phyloP scores from a whole-genome alignment of 30 jellyfish, hydroid and myxozoan species.

The Rhopilema esculentum region DNA sequence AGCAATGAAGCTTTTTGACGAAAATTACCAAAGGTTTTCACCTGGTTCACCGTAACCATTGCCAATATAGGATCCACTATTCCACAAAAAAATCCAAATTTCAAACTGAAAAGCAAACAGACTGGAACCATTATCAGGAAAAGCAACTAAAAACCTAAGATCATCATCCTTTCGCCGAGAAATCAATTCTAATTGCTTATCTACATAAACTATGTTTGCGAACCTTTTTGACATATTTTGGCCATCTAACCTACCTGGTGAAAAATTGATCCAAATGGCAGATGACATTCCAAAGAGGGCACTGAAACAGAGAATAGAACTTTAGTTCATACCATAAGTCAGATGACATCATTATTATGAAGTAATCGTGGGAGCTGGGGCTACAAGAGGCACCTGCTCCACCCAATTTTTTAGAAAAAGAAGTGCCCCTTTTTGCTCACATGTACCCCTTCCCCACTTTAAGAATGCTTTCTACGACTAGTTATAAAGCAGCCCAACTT shows the following conservation, averaged over 20 bases:
- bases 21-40: slow-evolving; percentile 63
- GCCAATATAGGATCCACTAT: slow-evolving; percentile 4
- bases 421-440: no score
- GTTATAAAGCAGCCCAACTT: no score
- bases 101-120: slow-evolving; percentile 42
- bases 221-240: neutral
- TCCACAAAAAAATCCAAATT: slow-evolving; percentile 45
- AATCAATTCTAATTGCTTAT: neutral
- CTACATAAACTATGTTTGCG: neutral
- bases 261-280: slow-evolving; percentile 61
- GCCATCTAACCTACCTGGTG: slow-evolving; percentile 27
- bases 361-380: no score
- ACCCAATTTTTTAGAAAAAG: no score
- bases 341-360: no score
- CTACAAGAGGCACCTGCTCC: no score
- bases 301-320: slow-evolving; percentile 16
- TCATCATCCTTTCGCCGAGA: neutral
- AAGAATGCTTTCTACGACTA: no score
- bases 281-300: slow-evolving; percentile 60
- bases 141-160: neutral
- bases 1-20: slow-evolving; percentile 39
- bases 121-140: neutral
- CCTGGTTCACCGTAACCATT: slow-evolving; percentile 45
- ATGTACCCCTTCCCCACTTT: no score
- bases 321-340: neutral